Conservation (phyloP, 1,140 invertebrate species). For the Araneus ventricosus region DNA sequence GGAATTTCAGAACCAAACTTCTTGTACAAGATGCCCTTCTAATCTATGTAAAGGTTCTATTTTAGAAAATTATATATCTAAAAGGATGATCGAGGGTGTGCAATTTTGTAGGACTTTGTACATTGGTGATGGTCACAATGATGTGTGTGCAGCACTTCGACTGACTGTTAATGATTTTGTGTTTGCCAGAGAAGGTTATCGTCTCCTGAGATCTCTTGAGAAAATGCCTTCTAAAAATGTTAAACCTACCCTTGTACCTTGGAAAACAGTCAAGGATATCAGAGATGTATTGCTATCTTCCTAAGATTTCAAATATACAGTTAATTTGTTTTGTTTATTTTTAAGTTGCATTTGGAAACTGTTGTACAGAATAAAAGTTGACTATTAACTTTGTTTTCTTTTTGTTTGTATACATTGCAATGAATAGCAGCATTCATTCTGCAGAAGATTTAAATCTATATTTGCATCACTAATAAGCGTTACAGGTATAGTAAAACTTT, state of each 20-base stretch:
- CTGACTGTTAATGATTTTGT: conserved; percentile 84
- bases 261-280: conserved; percentile 82
- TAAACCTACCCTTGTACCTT: conserved; percentile 80
- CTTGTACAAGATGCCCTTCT: conserved; percentile 85
- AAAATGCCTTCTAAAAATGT: conserved; percentile 61
- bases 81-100: conserved; percentile 81
- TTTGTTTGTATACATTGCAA: not conserved
- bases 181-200: conserved; percentile 85
- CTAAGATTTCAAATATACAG: not conserved
- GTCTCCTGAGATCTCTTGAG: conserved; percentile 79
- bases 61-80: conserved; percentile 84
- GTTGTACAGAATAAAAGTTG: conserved; percentile 12
- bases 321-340: not conserved
- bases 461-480: not conserved
- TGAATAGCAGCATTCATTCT: not conserved
- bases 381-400: not conserved
- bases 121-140: conserved; percentile 89
- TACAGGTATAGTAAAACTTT: too few relatives aligned
- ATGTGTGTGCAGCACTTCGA: conserved; percentile 87
- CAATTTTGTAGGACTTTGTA: conserved; percentile 85
- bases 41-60: conserved; percentile 90
- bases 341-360: not conserved
- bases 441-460: not conserved
- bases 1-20: conserved; percentile 86
- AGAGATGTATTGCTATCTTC: conserved; percentile 76